A percentile compares a stretch with the other conserved stretches of the same genome.
Evolutionary conservation across 2,113 vertebrate genomes (phyloP).

Genomic region (Osmerus eperlanus): DNA sequence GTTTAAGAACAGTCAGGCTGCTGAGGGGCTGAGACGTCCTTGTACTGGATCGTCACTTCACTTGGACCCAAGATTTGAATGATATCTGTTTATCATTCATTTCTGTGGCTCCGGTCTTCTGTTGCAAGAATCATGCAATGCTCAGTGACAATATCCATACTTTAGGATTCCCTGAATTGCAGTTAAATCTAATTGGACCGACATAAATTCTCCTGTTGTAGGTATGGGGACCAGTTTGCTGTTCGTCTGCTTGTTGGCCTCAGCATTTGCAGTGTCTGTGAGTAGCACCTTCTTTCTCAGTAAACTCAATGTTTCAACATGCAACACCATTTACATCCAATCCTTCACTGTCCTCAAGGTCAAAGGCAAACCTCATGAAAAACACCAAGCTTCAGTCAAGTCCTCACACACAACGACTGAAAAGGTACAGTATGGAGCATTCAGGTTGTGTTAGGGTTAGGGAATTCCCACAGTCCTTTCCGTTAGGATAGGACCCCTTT

Average conservation of each 20-base stretch:
- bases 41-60: too few species aligned
- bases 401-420: slow-evolving; percentile 43
- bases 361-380: slow-evolving; percentile 59
- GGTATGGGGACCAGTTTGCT: slow-evolving; percentile 66
- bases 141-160: background rate
- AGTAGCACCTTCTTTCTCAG: slow-evolving; percentile 42
- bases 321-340: background rate
- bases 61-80: too few species aligned
- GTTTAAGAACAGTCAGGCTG: slow-evolving; percentile 1
- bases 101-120: too few species aligned
- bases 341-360: slow-evolving; percentile 46
- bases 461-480: background rate
- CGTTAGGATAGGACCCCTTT: background rate
- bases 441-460: too few species aligned
- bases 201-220: slow-evolving; percentile 31
- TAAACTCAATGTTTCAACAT: background rate
- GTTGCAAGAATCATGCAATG: too few species aligned
- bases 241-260: slow-evolving; percentile 59
- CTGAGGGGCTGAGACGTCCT: too few species aligned
- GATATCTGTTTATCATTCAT: too few species aligned
- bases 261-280: slow-evolving; percentile 58
- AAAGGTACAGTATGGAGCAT: slow-evolving; percentile 51
- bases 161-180: background rate
- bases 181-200: background rate
- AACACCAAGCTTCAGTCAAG: slow-evolving; percentile 50